A percentile compares a stretch with the other conserved stretches of the same genome.
Evolutionary conservation across 2,888 invertebrate species (phyloP).

Genomic region (Leptothorax acervorum): DNA sequence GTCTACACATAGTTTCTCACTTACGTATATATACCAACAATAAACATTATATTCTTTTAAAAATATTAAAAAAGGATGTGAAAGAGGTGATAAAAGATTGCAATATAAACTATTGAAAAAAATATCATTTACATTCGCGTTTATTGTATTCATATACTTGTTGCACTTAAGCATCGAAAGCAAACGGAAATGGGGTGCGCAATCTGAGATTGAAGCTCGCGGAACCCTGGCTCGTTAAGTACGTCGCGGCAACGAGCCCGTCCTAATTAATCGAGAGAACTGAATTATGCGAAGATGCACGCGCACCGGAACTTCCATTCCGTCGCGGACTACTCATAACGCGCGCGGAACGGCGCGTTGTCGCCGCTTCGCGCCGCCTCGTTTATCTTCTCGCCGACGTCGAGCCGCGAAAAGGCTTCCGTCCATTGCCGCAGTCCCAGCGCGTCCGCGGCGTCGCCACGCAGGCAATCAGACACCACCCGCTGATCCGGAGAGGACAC

Average conservation of each 20-base stretch:
- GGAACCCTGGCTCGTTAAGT: conserved; percentile 44
- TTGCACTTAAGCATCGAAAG: not conserved
- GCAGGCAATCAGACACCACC: conserved; percentile 49
- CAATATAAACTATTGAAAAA: not conserved
- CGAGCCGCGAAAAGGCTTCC: conserved; percentile 28
- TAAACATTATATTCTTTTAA: not conserved
- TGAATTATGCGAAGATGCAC: conserved; percentile 57
- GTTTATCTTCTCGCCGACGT: conserved; percentile 7
- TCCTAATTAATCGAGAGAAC: conserved; percentile 46
- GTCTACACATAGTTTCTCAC: not conserved
- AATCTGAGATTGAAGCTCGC: conserved; percentile 32
- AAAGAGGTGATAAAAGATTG: not conserved
- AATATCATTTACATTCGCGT: not conserved
- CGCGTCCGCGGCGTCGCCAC: conserved; percentile 17
- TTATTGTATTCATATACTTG: not conserved
- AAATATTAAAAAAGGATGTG: not conserved
- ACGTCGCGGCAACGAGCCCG: conserved; percentile 38
- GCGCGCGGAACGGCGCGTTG: conserved; percentile 36
- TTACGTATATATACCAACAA: not conserved
- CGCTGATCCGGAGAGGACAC: conserved; percentile 40
- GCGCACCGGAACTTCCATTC: conserved; percentile 69
- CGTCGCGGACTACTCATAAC: conserved; percentile 36
- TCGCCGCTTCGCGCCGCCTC: conserved; percentile 25
- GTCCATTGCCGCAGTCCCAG: conserved; percentile 26
- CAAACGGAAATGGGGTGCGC: conserved; percentile 36